Conservation (phyloP, 2,113 vertebrate genomes). For the Stigmatopora nigra region DNA sequence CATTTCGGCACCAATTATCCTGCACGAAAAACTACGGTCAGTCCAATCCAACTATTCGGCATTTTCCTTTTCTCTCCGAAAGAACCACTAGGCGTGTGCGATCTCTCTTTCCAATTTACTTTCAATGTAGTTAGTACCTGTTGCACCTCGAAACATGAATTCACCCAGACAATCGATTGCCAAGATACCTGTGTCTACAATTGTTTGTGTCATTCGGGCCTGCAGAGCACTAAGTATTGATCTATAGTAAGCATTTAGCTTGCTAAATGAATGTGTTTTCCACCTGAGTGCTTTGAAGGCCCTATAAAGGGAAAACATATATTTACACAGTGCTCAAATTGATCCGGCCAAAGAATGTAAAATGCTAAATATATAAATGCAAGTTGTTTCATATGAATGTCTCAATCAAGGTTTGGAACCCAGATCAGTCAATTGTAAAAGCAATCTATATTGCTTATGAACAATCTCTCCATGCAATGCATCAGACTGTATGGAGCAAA, state of each 20-base stretch:
- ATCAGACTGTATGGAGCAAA: neutral
- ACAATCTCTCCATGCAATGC: neutral
- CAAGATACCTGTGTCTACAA: neutral
- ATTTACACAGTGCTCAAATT: conserved; percentile 1
- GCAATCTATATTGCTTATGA: neutral
- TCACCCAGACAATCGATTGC: conserved; percentile 12
- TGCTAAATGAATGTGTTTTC: conserved; percentile 19
- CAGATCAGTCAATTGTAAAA: neutral
- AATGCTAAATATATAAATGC: neutral
- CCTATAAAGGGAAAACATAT: neutral
- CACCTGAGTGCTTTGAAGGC: conserved; percentile 6
- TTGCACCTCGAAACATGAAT: conserved; percentile 18
- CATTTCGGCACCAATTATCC: neutral
- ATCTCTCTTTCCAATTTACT: neutral
- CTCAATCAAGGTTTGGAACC: neutral
- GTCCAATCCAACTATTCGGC: neutral
- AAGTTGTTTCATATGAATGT: neutral
- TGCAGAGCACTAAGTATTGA: conserved; percentile 39
- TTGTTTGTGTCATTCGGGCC: conserved; percentile 28
- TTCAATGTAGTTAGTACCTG: neutral
- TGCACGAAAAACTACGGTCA: neutral
- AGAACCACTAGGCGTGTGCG: neutral
- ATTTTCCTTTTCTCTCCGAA: neutral
- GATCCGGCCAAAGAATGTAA: neutral
- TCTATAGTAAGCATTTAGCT: conserved; percentile 12